These are phyloP conservation scores for Pogonophryne albipinna DNA, from an alignment of 2,797 vertebrate species.

Conservation along the genomic window DNA sequence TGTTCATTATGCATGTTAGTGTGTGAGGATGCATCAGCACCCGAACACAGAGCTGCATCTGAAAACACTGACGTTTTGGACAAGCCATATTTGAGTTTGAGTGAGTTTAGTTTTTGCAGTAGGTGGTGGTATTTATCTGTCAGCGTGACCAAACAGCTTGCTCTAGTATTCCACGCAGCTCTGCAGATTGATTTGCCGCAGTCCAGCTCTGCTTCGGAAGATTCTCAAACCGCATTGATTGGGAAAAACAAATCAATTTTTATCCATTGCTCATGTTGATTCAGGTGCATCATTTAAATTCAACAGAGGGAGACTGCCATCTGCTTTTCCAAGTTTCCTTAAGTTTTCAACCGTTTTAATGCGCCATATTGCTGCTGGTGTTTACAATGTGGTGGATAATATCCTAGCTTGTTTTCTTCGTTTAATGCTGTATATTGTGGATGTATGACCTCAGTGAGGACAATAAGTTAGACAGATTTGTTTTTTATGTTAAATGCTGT, in stretches of 20 bases:
- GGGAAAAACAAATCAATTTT: slow-evolving; percentile 70
- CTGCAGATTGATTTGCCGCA: slow-evolving; percentile 64
- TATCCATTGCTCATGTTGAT: slow-evolving; percentile 67
- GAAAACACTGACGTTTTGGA: not conserved
- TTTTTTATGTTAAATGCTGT: slow-evolving; percentile 22
- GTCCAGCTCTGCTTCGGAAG: slow-evolving; percentile 50
- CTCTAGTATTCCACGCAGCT: slow-evolving; percentile 51
- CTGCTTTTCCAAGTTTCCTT: slow-evolving; percentile 45
- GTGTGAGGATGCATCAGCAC: slow-evolving; percentile 9
- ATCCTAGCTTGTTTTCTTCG: slow-evolving; percentile 44
- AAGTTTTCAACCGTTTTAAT: slow-evolving; percentile 41
- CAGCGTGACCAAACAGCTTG: slow-evolving; percentile 39
- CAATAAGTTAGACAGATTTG: slow-evolving; percentile 14
- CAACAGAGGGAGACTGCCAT: slow-evolving; percentile 50
- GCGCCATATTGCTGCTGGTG: slow-evolving; percentile 24
- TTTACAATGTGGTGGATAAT: slow-evolving; percentile 37
- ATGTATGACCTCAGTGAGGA: slow-evolving; percentile 27
- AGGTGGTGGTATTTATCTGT: slow-evolving; percentile 48
- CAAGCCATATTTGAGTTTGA: slow-evolving; percentile 16
- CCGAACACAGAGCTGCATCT: too few relatives aligned
- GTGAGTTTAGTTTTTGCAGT: slow-evolving; percentile 30
- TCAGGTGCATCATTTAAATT: slow-evolving; percentile 71
- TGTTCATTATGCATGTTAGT: slow-evolving; percentile 37
- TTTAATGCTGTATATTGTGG: slow-evolving; percentile 14
- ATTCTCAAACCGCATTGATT: slow-evolving; percentile 67